These are phyloP conservation scores for Catamblyrhynchus diadema DNA, from an alignment of 2,797 vertebrate species.

Conservation along the genomic window DNA sequence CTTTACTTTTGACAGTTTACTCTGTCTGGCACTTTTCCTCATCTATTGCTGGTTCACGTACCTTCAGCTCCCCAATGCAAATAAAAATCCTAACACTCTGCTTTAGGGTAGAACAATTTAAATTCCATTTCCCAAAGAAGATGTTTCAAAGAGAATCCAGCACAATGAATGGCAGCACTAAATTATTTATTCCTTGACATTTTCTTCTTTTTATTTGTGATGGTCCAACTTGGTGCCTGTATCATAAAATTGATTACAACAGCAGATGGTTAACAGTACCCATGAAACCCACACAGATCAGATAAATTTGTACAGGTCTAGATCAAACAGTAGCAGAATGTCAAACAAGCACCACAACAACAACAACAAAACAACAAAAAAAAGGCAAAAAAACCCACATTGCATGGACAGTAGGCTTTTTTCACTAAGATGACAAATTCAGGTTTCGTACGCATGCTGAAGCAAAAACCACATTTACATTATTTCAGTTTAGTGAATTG, in stretches of 20 bases:
- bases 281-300: background rate
- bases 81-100: background rate
- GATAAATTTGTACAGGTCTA: background rate
- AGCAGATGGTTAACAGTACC: background rate
- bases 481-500: background rate
- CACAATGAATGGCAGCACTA: background rate
- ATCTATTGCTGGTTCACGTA: background rate
- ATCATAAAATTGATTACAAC: background rate
- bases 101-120: background rate
- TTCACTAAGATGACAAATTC: background rate
- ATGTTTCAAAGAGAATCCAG: background rate
- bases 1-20: background rate
- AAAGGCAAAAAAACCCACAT: fast-evolving
- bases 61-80: background rate
- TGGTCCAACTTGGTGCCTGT: background rate
- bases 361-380: too few relatives aligned
- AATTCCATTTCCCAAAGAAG: background rate
- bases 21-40: background rate
- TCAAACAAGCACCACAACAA: background rate
- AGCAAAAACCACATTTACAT: background rate
- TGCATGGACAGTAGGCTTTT: background rate
- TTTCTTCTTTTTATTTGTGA: background rate
- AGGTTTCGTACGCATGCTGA: background rate
- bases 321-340: background rate
- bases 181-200: background rate